Base-by-base conservation (phyloP, 1,140 invertebrate species). In the Zeugodacus cucurbitae region DNA sequence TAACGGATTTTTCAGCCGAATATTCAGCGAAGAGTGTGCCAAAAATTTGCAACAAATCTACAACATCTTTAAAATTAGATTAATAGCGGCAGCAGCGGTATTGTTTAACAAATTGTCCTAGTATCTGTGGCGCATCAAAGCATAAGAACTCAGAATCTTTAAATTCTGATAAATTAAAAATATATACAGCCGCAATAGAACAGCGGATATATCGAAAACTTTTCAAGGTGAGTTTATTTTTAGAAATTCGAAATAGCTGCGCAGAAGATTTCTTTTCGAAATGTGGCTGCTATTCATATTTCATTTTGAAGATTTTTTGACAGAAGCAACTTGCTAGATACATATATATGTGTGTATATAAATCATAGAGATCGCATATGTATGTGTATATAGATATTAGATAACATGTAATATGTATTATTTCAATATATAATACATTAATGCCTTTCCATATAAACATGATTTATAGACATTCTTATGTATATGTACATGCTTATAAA, bases 141-240 rank as follows among this genome's bases (percentile, higher is more conserved):
- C 44, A 41, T 82, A 48, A 41, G 48, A 82, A 48, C 41, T 82
- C 41, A 48, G 74, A 82, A 82, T 82, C 74, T 82, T 48, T 54
- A 29, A 20, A 54, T 82, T 82, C 74, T 82, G 67, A 74, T 41
- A 89, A 89, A 87, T 88, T 86, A 82, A 90, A 88, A 90, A 85
- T 48, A 89, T 44, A 87, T 67, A 57, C 82, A 87, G 3, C 82
- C 70, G 59, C 57, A 86, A 34, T 59, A 58, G 41, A 26, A 82
- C 41, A 82, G 74, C 44, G 44, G 37, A 86, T 34, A 86, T 59
- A 86, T 86, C 48, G 48, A 92, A 92, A 93, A 92, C 91, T 92
- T 93, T 93, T 93, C 92, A 93, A 93, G 92, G 92, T 93, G 92
- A 93, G 91, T 92, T 91, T 93, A 93, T 93, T 93, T 93, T 91